Conservation (phyloP, 2,888 invertebrate genomes). For the Plebejus argus region DNA sequence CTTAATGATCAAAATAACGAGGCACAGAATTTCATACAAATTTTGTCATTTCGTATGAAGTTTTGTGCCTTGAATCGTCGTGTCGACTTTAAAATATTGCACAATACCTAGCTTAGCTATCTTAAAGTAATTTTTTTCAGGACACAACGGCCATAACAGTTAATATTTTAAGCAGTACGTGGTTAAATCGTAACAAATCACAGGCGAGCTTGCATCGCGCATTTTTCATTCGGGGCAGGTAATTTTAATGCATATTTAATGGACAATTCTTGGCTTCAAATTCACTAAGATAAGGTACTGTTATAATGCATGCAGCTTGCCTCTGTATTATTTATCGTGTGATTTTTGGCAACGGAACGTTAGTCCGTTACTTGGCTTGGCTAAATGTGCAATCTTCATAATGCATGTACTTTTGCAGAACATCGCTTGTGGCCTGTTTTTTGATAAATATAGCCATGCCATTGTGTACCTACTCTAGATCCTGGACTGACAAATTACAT, state of each 20-base stretch:
- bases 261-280: slow-evolving; percentile 80
- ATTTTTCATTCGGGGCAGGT: slow-evolving; percentile 76
- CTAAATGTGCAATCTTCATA: slow-evolving; percentile 80
- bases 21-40: no score
- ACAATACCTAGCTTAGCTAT: no score
- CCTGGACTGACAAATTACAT: slow-evolving; percentile 33
- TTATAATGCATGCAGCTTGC: slow-evolving; percentile 79
- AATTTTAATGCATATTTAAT: slow-evolving; percentile 82
- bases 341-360: slow-evolving; percentile 77
- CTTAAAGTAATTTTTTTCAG: no score
- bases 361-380: slow-evolving; percentile 66
- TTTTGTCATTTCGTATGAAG: no score
- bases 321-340: slow-evolving; percentile 77
- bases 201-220: slow-evolving; percentile 47
- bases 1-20: no score
- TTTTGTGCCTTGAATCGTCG: no score
- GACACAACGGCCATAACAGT: neutral
- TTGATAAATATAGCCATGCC: slow-evolving; percentile 48
- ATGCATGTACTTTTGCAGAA: slow-evolving; percentile 76
- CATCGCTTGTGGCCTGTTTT: slow-evolving; percentile 57
- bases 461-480: slow-evolving; percentile 36
- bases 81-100: no score
- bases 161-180: slow-evolving; percentile 2
- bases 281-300: slow-evolving; percentile 78
- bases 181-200: slow-evolving; percentile 16